Base-by-base conservation (phyloP, 2,888 invertebrate species). In the Cinara cedri region DNA sequence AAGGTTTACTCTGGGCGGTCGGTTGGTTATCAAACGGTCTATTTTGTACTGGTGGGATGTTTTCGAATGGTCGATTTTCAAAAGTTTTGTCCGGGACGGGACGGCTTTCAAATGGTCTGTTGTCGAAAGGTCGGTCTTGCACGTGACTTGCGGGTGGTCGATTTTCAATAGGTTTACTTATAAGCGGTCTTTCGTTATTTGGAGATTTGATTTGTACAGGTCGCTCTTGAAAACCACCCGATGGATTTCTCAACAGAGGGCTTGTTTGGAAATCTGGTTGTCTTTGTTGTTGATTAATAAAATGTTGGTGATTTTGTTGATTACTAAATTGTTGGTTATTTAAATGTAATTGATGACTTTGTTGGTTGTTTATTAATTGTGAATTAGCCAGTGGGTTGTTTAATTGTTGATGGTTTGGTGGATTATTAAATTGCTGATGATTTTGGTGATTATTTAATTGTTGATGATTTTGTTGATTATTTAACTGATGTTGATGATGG, bases 251-350 rank as follows among this genome's bases (percentile, higher is more conserved):
- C 1, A 8, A 26, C 4, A 66, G 76, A 3, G 46, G 55, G 14
- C 51, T 66, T 0, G 60, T 11, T 26, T 78, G 76, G 13, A 78
- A 78, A 16, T 74, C 74, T 11, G 76, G 57, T 57, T 19, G 49
- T 49, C 68, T 78, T 19, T 75, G 74, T 65, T 72, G 72, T 54
- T 54, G 68, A 70, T 19, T 71, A 46, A 49, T 24, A 16, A 74
- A 74, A 2, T 74, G 74, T 63, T 74, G 74, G 6, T 24, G 44
- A 44, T 44, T 71, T 55, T 19, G 70, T 42, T 55, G 71, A 16
- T 86, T 83, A 42, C 74, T 72, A 16, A 62, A 65, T 10, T 81
- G 76, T 55, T 66, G 62, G 55, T 71, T 63, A 16, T 46, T 63
- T 16, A 26, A 51, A 3, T 34, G 34, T 10, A 60, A 55, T 44